phyloP scores from a whole-genome alignment of 2,888 invertebrate genomes.

The Argyra leucocephala region DNA sequence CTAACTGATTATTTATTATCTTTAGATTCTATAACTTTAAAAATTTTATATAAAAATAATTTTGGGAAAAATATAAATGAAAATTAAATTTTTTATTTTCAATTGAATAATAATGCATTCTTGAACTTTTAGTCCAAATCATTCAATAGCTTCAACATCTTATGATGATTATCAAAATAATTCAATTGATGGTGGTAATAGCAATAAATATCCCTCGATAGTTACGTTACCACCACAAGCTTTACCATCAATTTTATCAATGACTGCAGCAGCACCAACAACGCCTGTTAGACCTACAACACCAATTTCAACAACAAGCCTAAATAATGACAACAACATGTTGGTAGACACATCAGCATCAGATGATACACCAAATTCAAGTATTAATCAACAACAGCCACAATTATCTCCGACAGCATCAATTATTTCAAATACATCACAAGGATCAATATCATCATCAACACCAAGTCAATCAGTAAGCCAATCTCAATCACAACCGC shows the following conservation, averaged over 20 bases:
- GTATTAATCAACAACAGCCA: neutral
- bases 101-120: too few relatives aligned
- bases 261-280: conserved; percentile 4
- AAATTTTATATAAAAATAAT: too few relatives aligned
- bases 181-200: conserved; percentile 31
- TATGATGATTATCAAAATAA: conserved; percentile 46
- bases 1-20: too few relatives aligned
- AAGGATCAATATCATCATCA: conserved; percentile 5
- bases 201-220: conserved; percentile 9
- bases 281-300: neutral
- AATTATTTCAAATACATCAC: neutral
- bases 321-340: neutral
- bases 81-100: too few relatives aligned
- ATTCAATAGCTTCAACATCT: conserved; percentile 60
- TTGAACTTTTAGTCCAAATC: conserved; percentile 50
- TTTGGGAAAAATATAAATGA: too few relatives aligned
- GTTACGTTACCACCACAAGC: conserved; percentile 11
- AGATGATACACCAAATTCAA: neutral
- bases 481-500: conserved; percentile 22
- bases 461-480: conserved; percentile 11
- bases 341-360: neutral
- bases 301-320: neutral
- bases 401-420: conserved; percentile 4
- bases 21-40: too few relatives aligned
- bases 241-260: conserved; percentile 10